Evolutionary conservation across 2,113 vertebrate species (phyloP).

Genomic region (Forbesichthys agassizii): DNA sequence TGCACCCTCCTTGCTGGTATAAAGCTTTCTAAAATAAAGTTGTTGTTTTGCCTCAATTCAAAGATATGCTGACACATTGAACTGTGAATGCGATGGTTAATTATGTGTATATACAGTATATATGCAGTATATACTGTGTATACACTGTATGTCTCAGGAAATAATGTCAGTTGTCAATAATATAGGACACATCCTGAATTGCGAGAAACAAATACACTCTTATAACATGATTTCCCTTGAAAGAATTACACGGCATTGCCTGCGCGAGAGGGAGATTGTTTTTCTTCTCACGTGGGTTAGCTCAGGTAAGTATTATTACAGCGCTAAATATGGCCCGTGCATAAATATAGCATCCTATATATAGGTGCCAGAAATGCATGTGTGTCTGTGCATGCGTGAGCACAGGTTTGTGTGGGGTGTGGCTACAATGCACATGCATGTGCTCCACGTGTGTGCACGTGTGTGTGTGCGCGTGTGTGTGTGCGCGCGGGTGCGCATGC

Average conservation of each 20-base stretch:
- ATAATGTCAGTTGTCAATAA: constrained; percentile 60
- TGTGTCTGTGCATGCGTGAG: constrained; percentile 31
- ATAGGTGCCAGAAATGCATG: constrained; percentile 37
- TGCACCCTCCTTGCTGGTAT: too few species aligned
- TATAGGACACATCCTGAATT: constrained; percentile 60
- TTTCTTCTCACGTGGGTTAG: constrained; percentile 64
- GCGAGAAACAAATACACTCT: constrained; percentile 62
- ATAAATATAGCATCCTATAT: constrained; percentile 57
- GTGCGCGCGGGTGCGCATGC: constrained; percentile 14
- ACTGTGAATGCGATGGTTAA: constrained; percentile 70
- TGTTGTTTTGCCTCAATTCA: too few species aligned
- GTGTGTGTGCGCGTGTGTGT: neutral
- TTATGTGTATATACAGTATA: constrained; percentile 37
- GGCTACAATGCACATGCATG: too few species aligned
- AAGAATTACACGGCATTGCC: constrained; percentile 62
- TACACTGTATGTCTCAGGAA: constrained; percentile 52
- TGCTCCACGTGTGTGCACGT: constrained; percentile 18
- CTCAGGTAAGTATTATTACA: constrained; percentile 72
- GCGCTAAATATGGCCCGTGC: constrained; percentile 67
- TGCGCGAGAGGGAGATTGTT: constrained; percentile 65
- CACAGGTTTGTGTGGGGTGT: neutral
- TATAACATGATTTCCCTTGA: constrained; percentile 64
- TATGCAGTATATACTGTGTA: too few species aligned
- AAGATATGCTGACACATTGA: constrained; percentile 48
- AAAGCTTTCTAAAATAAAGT: too few species aligned